Percentiles rank a stretch among this genome's conserved stretches.
phyloP scores from a whole-genome alignment of 2,888 invertebrate species.

The Kuschelorhynchus macadamiae region DNA sequence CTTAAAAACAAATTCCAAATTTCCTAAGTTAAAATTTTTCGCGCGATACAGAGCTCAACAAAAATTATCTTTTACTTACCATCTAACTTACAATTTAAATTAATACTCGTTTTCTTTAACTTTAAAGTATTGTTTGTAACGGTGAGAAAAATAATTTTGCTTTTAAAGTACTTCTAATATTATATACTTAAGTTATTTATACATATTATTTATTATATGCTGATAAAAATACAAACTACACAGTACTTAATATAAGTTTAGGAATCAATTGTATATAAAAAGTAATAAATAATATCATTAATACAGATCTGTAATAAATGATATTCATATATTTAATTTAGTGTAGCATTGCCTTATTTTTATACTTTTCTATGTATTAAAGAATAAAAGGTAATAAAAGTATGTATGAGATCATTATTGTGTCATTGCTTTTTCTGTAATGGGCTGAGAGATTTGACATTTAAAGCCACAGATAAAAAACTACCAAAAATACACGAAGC shows the following conservation, averaged over 20 bases:
- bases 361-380: slow-evolving; percentile 24
- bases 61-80: no score
- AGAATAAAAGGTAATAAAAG: no score
- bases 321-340: not conserved
- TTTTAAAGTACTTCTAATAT: slow-evolving; percentile 19
- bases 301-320: slow-evolving; percentile 38
- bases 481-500: no score
- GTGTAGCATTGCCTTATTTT: slow-evolving; percentile 18
- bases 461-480: no score
- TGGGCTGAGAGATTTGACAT: no score
- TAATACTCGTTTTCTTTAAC: not conserved
- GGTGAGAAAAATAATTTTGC: slow-evolving; percentile 32
- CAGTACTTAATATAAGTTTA: not conserved
- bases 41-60: no score
- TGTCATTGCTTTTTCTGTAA: no score
- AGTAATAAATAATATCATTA: slow-evolving; percentile 31
- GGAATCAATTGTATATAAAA: slow-evolving; percentile 20
- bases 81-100: not conserved
- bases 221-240: no score
- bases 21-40: no score
- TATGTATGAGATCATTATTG: no score
- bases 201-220: slow-evolving; percentile 34
- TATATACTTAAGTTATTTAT: slow-evolving; percentile 34
- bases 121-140: slow-evolving; percentile 28
- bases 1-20: not conserved